Percentiles rank a stretch among this genome's conserved stretches.
Conservation (phyloP, 2,888 invertebrate genomes). For the Diploptera punctata region DNA sequence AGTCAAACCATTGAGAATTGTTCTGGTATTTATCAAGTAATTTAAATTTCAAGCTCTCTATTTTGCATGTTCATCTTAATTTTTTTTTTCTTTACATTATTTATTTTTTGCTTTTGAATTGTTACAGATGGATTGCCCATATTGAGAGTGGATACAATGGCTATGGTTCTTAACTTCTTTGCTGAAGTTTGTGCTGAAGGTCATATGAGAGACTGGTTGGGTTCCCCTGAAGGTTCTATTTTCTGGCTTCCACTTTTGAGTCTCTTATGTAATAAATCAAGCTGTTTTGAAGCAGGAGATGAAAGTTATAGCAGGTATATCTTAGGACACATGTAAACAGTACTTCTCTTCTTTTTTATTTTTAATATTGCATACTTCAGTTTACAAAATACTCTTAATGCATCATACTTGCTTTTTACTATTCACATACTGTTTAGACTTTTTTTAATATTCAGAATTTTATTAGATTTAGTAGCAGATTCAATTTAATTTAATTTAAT, state of each 20-base stretch:
- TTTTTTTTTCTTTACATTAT: too few species aligned
- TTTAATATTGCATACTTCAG: too few species aligned
- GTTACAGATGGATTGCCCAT: slow-evolving; percentile 54
- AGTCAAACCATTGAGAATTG: not conserved
- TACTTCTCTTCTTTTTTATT: too few species aligned
- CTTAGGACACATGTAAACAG: too few species aligned
- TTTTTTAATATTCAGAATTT: too few species aligned
- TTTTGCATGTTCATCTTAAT: not conserved
- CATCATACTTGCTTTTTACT: too few species aligned
- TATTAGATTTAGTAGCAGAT: too few species aligned
- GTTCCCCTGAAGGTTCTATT: slow-evolving; percentile 75
- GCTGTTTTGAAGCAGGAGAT: not conserved
- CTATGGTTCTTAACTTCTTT: slow-evolving; percentile 79
- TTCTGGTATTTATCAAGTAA: not conserved
- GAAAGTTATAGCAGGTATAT: slow-evolving; percentile 22
- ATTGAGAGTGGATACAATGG: slow-evolving; percentile 65
- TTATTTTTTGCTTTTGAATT: slow-evolving; percentile 19
- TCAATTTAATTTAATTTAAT: too few species aligned
- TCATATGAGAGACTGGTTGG: slow-evolving; percentile 87
- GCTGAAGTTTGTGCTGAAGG: slow-evolving; percentile 81
- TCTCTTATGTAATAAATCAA: slow-evolving; percentile 66
- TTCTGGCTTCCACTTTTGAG: slow-evolving; percentile 87
- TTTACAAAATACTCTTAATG: too few species aligned
- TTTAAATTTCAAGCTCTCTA: not conserved
- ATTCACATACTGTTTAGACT: too few species aligned